Percentiles rank a stretch among this genome's conserved stretches.
These are phyloP conservation scores for Lepus europaeus DNA, from an alignment of 2,113 vertebrate species.

Conservation along the genomic window DNA sequence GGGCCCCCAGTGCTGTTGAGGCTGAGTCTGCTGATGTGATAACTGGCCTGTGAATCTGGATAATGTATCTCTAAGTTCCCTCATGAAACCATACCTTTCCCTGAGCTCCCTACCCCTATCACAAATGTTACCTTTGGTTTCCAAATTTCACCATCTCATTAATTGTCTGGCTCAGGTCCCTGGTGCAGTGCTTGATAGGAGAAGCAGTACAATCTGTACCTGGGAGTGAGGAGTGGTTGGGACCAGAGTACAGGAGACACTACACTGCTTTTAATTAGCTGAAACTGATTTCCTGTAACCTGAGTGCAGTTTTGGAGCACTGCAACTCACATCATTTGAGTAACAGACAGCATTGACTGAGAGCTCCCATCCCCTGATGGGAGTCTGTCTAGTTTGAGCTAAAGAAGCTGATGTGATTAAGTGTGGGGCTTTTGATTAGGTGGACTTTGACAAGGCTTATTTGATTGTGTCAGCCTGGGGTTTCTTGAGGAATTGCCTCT, in stretches of 20 bases:
- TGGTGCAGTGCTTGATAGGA: neutral
- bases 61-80: neutral
- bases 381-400: slow-evolving; percentile 82
- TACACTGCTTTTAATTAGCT: slow-evolving; percentile 71
- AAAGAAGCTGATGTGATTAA: slow-evolving; percentile 89
- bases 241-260: neutral
- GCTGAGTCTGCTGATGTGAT: neutral
- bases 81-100: neutral
- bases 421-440: slow-evolving; percentile 87
- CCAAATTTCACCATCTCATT: slow-evolving; percentile 27
- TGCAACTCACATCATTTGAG: slow-evolving; percentile 81
- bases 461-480: slow-evolving; percentile 87
- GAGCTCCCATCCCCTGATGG: slow-evolving; percentile 78
- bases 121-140: slow-evolving; percentile 49
- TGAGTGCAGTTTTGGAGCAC: slow-evolving; percentile 62
- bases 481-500: slow-evolving; percentile 87
- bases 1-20: neutral
- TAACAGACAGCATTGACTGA: slow-evolving; percentile 79
- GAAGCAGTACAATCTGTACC: slow-evolving; percentile 21
- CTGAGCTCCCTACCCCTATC: neutral
- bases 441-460: slow-evolving; percentile 88
- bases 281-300: slow-evolving; percentile 68
- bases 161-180: slow-evolving; percentile 8
- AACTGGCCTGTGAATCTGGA: neutral
- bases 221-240: neutral